phyloP scores from a whole-genome alignment of 1,140 invertebrate species.

The Drosophila subobscura region DNA sequence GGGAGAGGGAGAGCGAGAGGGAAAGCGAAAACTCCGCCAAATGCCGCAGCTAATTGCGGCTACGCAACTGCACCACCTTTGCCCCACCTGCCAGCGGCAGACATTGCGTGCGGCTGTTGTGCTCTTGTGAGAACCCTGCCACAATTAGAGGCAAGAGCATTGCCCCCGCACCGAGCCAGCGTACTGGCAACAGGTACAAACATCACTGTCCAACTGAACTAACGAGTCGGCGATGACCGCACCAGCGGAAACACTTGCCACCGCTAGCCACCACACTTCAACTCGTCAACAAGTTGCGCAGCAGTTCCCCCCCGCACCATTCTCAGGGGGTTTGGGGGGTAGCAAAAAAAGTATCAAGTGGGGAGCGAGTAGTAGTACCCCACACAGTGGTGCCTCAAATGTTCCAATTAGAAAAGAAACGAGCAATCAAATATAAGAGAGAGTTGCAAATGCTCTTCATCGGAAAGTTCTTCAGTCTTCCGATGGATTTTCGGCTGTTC shows the following conservation, averaged over 20 bases:
- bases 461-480: slow-evolving; percentile 38
- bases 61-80: slow-evolving; percentile 43
- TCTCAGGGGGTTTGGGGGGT: too few relatives aligned
- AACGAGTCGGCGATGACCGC: too few relatives aligned
- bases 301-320: not conserved
- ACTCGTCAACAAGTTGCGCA: slow-evolving; percentile 5
- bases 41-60: slow-evolving; percentile 39
- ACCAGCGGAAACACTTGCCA: slow-evolving; percentile 9
- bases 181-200: slow-evolving; percentile 31
- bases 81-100: slow-evolving; percentile 3
- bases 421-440: too few relatives aligned
- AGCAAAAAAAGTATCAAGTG: too few relatives aligned
- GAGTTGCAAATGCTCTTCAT: not conserved
- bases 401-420: too few relatives aligned
- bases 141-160: slow-evolving; percentile 39
- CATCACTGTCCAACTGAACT: slow-evolving; percentile 20
- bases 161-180: not conserved
- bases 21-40: slow-evolving; percentile 1
- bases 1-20: too few relatives aligned
- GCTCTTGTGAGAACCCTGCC: slow-evolving; percentile 18
- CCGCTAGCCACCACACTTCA: slow-evolving; percentile 7
- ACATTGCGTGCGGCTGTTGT: slow-evolving; percentile 28
- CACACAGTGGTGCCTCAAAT: too few relatives aligned
- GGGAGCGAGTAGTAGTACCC: too few relatives aligned
- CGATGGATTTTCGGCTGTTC: too few relatives aligned